Evolutionary conservation across 1,140 invertebrate genomes (phyloP).

Genomic region (Cyclina sinensis): DNA sequence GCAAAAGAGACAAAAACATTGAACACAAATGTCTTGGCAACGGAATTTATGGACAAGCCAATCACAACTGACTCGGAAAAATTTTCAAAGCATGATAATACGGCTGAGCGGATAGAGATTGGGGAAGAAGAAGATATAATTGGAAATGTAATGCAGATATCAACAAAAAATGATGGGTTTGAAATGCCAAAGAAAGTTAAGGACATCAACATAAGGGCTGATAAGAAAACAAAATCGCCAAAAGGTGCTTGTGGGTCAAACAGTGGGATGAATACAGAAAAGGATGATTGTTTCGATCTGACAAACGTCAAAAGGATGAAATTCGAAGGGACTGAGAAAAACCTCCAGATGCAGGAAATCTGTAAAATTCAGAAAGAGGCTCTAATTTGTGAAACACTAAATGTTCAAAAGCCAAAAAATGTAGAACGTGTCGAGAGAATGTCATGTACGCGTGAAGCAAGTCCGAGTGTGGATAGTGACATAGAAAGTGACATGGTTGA

Average conservation of each 20-base stretch:
- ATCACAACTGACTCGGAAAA: conserved; percentile 90
- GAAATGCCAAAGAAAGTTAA: conserved; percentile 69
- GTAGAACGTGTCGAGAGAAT: conserved; percentile 2
- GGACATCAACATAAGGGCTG: conserved; percentile 76
- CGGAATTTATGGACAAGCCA: conserved; percentile 86
- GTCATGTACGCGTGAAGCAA: neutral
- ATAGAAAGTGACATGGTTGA: conserved; percentile 67
- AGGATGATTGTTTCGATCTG: conserved; percentile 70
- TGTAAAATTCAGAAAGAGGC: conserved; percentile 80
- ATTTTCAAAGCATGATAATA: conserved; percentile 87
- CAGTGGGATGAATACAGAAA: neutral
- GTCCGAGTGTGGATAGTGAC: conserved; percentile 71
- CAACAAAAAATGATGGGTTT: conserved; percentile 49
- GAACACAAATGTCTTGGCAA: conserved; percentile 90
- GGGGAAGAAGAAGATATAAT: conserved; percentile 55
- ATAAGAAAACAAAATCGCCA: conserved; percentile 70
- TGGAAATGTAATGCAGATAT: conserved; percentile 15
- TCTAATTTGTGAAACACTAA: conserved; percentile 38
- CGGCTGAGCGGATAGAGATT: neutral
- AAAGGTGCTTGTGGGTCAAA: conserved; percentile 47
- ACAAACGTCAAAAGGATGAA: conserved; percentile 79
- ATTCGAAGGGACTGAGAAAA: conserved; percentile 83
- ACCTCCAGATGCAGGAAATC: conserved; percentile 82
- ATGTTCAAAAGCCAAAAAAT: conserved; percentile 28
- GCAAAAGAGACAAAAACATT: conserved; percentile 90